Evolutionary conservation across 2,797 vertebrate genomes (phyloP).

Genomic region (Limosa lapponica): DNA sequence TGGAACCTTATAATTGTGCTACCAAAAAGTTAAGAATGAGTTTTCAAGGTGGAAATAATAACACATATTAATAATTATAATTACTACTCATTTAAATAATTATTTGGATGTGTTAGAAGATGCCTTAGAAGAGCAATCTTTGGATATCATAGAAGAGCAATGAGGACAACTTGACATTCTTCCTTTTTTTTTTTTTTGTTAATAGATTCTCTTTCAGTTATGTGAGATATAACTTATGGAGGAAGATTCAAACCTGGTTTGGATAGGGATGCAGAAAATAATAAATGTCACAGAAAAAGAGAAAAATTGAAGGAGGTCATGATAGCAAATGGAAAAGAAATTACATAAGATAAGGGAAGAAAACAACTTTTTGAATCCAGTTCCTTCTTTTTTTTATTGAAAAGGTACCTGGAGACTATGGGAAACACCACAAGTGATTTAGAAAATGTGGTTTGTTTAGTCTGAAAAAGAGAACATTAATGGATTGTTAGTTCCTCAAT

Average conservation of each 20-base stretch:
- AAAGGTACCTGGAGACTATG: neutral
- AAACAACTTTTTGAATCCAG: fast-evolving
- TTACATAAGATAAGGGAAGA: fast-evolving
- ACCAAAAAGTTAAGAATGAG: neutral
- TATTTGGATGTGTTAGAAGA: neutral
- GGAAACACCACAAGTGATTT: neutral
- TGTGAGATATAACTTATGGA: neutral
- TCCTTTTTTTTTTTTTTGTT: neutral
- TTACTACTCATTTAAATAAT: neutral
- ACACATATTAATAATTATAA: neutral
- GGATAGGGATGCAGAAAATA: neutral
- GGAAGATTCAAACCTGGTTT: neutral
- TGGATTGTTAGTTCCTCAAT: neutral
- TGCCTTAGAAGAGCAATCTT: neutral
- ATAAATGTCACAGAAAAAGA: neutral
- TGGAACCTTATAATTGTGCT: neutral
- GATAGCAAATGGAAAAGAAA: neutral
- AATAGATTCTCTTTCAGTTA: neutral
- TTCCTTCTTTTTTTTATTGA: neutral
- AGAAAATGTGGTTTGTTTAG: neutral
- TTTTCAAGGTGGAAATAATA: neutral
- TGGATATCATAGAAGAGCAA: neutral
- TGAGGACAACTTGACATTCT: neutral
- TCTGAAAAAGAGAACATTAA: neutral
- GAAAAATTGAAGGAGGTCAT: neutral